Base-by-base conservation (phyloP, 2,113 vertebrate genomes). In the Leptobrachium leishanense region DNA sequence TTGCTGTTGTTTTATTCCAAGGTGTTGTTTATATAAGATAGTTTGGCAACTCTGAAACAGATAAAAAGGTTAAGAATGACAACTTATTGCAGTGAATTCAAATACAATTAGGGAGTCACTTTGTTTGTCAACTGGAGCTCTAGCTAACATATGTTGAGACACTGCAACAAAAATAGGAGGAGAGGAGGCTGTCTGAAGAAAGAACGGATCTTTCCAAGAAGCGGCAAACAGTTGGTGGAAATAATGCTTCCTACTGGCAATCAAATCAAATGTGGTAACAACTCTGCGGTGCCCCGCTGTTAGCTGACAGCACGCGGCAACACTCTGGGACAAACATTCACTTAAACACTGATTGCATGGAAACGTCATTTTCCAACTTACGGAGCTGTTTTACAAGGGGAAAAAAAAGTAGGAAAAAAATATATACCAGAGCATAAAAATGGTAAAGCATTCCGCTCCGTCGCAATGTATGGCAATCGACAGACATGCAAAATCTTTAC, bases 191-290 rank as follows among this genome's bases (percentile, higher is more conserved):
- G 77, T 73, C 70, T 67, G 31, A 50, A 5, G 44, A 42, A 75
- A 80, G 86, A 86, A 82, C 83, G 86, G 87, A 86, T 86, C 83
- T 73, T 84, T 79, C 84, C 83, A 88, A 85, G 78, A 73, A 85
- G 88, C 86, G 84, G 84, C 85, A 88, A 92, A 89, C 90, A 89
- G 88, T 92, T 90, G 90, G 90, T 92, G 85, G 90, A 91, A 91
- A 92, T 89, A 88, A 88, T 89, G 90, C 89, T 88, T 93, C 92
- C 92, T 91, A 91, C 90, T 87, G 90, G 89, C 91, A 94, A 91
- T 91, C 89, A 93, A 94, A 94, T 94, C 92, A 94, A 94, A 92
- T 92, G 92, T 92, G 89, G 92, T 89, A 92, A 92, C 93, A 94
- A 92, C 91, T 92, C 89, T 39, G 43, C 0, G 88, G 76, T 91